phyloP scores from a whole-genome alignment of 2,113 vertebrate genomes.

The Antennarius striatus region DNA sequence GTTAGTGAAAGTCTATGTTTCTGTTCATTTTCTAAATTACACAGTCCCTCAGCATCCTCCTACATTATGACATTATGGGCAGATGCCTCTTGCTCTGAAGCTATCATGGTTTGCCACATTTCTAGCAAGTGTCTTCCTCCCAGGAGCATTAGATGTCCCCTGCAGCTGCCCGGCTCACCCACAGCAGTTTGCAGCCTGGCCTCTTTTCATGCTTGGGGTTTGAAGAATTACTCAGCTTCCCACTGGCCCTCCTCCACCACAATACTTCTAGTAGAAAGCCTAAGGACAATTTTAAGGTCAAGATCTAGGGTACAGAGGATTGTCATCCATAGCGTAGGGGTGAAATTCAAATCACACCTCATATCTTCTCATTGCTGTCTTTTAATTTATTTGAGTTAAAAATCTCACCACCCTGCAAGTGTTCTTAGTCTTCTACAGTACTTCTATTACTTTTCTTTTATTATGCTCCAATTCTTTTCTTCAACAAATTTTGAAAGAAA shows the following conservation, averaged over 20 bases:
- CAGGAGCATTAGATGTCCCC: conserved; percentile 36
- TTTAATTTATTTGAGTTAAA: conserved; percentile 8
- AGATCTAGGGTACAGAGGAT: conserved; percentile 17
- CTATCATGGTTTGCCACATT: conserved; percentile 30
- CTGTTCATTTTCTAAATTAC: conserved; percentile 12
- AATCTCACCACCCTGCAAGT: neutral
- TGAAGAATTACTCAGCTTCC: conserved; percentile 48
- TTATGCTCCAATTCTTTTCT: conserved; percentile 1
- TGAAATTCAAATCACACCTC: conserved; percentile 35
- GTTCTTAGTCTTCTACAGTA: neutral
- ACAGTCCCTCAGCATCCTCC: no score
- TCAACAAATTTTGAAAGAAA: neutral
- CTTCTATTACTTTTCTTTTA: no score
- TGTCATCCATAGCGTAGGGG: conserved; percentile 9
- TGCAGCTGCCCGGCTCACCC: conserved; percentile 32
- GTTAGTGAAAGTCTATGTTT: no score
- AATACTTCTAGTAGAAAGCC: conserved; percentile 52
- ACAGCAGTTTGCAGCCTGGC: conserved; percentile 22
- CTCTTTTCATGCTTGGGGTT: conserved; percentile 39
- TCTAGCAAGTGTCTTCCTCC: conserved; percentile 21
- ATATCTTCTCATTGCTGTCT: conserved; percentile 10
- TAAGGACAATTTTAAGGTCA: conserved; percentile 54
- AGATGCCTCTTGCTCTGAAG: conserved; percentile 12
- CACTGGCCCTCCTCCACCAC: conserved; percentile 20
- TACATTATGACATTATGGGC: neutral